Evolutionary conservation across 2,113 vertebrate species (phyloP).

Genomic region (Jacana jacana): DNA sequence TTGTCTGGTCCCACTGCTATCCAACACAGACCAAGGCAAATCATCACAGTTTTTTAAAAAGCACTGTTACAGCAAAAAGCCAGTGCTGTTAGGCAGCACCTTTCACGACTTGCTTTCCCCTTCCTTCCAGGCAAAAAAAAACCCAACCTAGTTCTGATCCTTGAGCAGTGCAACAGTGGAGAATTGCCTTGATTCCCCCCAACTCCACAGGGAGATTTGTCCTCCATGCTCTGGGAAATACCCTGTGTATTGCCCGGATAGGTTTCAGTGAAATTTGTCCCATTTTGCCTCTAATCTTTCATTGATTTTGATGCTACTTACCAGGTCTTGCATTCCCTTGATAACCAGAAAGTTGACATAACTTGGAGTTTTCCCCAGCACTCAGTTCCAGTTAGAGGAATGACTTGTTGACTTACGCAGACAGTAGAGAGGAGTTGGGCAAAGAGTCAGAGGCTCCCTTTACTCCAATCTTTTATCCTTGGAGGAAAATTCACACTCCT

Average conservation of each 20-base stretch:
- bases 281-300: not conserved
- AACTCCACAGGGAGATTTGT: not conserved
- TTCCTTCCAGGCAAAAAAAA: not conserved
- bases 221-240: not conserved
- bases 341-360: conserved; percentile 8
- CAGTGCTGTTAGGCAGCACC: not conserved
- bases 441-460: not conserved
- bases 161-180: not conserved
- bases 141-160: not conserved
- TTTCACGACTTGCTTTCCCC: not conserved
- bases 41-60: not conserved
- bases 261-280: not conserved
- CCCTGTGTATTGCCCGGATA: not conserved
- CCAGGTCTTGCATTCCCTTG: not conserved
- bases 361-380: not conserved
- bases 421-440: not conserved
- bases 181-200: not conserved
- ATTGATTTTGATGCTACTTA: not conserved
- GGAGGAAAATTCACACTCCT: not conserved
- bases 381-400: not conserved
- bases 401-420: not conserved
- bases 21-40: not conserved
- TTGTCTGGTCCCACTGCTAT: not conserved
- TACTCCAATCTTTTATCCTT: not conserved
- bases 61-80: not conserved